A percentile compares a stretch with the other conserved stretches of the same genome.
These are phyloP conservation scores for Actinia tenebrosa DNA, from an alignment of 64 coral and sea anemone species.

Conservation along the genomic window DNA sequence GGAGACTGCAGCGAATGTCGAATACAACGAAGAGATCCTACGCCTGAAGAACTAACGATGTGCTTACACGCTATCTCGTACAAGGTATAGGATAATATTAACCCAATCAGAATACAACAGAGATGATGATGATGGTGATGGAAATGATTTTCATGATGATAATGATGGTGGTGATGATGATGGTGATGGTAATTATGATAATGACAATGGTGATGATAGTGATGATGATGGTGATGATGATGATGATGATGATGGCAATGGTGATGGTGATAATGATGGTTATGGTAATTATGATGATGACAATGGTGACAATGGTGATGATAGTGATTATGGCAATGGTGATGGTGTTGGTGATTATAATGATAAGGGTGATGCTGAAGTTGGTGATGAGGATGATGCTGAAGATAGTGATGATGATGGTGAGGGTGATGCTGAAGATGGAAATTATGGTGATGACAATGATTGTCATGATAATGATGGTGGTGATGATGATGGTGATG, in stretches of 20 bases:
- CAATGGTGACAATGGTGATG: neutral
- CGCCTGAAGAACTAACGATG: slow-evolving; percentile 70
- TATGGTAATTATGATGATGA: neutral
- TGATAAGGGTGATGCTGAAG: neutral
- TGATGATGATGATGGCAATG: too few species aligned
- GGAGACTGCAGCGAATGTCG: slow-evolving; percentile 76
- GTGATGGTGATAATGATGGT: too few species aligned
- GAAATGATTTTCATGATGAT: too few species aligned
- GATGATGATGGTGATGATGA: neutral
- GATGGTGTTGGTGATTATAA: neutral
- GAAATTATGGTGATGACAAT: too few species aligned
- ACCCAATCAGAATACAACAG: too few species aligned
- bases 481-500: too few species aligned
- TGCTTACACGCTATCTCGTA: slow-evolving; percentile 85
- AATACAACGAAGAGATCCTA: slow-evolving; percentile 68
- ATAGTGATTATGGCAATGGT: neutral
- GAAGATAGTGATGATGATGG: too few species aligned
- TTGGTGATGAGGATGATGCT: neutral
- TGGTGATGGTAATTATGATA: neutral
- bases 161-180: neutral
- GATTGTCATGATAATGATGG: too few species aligned
- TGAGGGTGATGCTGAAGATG: neutral
- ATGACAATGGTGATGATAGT: neutral
- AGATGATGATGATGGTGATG: too few species aligned
- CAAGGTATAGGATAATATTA: slow-evolving; percentile 46